Percentiles rank a stretch among this genome's conserved stretches.
These are phyloP conservation scores for Pyrrhura leucotis DNA, from an alignment of 2,797 vertebrate genomes.

Conservation along the genomic window DNA sequence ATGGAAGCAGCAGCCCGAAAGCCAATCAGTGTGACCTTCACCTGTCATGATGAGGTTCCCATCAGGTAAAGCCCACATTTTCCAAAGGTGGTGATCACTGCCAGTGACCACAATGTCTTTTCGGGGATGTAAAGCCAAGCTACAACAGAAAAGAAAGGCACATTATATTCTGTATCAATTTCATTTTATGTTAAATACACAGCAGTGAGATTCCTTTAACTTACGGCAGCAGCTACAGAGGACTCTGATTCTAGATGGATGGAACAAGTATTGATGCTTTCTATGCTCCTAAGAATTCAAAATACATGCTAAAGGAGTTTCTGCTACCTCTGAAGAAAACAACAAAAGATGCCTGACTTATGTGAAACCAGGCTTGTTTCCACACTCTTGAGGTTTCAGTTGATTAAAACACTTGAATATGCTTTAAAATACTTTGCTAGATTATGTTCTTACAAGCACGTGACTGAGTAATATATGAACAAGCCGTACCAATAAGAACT, in stretches of 20 bases:
- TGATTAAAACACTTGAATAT: neutral
- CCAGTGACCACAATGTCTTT: slow-evolving; percentile 74
- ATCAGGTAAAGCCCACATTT: slow-evolving; percentile 75
- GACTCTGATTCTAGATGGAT: neutral
- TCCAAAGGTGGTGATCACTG: slow-evolving; percentile 82
- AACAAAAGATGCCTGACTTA: neutral
- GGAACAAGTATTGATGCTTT: neutral
- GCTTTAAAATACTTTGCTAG: neutral
- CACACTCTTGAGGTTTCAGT: neutral
- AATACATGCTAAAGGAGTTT: neutral
- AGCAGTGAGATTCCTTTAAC: neutral
- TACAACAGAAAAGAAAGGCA: slow-evolving; percentile 27
- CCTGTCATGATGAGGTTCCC: slow-evolving; percentile 81
- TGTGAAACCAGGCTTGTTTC: neutral
- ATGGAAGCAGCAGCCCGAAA: slow-evolving; percentile 86
- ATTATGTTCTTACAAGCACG: neutral
- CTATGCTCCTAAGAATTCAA: neutral
- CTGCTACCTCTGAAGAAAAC: neutral
- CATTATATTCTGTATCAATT: neutral
- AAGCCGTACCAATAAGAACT: neutral
- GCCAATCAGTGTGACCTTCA: slow-evolving; percentile 87
- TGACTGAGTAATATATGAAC: neutral
- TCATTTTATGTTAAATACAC: neutral
- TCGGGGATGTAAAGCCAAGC: slow-evolving; percentile 75
- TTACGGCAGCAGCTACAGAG: neutral